These are phyloP conservation scores for Ceriagrion tenellum DNA, from an alignment of 2,888 invertebrate species.

Conservation along the genomic window DNA sequence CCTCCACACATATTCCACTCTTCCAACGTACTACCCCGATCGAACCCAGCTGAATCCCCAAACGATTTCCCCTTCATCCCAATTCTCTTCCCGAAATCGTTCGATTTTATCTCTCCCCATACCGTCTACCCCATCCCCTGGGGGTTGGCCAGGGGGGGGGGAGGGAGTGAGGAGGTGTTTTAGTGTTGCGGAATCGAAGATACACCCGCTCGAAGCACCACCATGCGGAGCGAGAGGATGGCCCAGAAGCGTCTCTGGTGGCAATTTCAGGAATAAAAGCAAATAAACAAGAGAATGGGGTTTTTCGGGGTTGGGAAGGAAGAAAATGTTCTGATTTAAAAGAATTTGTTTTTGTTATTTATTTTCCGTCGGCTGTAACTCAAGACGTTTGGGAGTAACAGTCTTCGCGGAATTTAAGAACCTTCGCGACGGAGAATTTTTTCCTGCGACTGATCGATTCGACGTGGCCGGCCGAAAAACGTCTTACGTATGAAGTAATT, in stretches of 20 bases:
- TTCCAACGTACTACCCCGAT: background rate
- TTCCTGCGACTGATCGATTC: background rate
- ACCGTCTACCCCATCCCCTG: background rate
- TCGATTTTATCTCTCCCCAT: background rate
- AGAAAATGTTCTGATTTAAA: background rate
- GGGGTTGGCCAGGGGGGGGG: too few species aligned
- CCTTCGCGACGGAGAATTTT: background rate
- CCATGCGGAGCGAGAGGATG: background rate
- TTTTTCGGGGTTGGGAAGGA: background rate
- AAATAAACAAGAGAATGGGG: background rate
- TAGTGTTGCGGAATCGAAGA: conserved; percentile 16
- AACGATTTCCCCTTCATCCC: background rate
- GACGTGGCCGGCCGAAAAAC: background rate
- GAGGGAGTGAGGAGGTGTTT: background rate
- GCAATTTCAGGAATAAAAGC: background rate
- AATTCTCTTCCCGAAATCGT: background rate
- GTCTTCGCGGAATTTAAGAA: background rate
- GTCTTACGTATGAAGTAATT: background rate
- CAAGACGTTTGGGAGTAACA: background rate
- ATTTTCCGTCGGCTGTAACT: background rate
- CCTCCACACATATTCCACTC: background rate
- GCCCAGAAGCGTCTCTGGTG: background rate
- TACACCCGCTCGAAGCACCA: background rate
- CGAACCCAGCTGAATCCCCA: background rate
- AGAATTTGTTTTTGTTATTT: background rate